Evolutionary conservation across 2,113 vertebrate genomes (phyloP).

Genomic region (Barbus barbus): DNA sequence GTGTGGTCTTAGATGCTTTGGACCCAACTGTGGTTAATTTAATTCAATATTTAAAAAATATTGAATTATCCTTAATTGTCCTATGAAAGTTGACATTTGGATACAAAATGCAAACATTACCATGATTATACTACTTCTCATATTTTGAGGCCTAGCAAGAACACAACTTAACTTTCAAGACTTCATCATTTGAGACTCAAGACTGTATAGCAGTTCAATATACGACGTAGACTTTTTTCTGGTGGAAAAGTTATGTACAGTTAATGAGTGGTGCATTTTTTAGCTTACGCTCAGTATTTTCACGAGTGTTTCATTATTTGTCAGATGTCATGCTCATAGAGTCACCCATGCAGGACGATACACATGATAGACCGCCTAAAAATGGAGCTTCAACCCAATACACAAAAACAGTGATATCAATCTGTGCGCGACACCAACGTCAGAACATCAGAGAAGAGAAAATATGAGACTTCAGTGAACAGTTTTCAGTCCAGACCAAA

Average conservation of each 20-base stretch:
- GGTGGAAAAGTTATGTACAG: neutral
- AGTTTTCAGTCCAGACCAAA: neutral
- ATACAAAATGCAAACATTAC: neutral
- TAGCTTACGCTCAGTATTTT: neutral
- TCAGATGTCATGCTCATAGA: conserved; percentile 18
- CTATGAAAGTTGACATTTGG: neutral
- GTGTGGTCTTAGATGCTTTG: too few relatives aligned
- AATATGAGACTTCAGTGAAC: neutral
- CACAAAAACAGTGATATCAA: neutral
- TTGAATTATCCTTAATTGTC: too few relatives aligned
- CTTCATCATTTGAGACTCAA: neutral
- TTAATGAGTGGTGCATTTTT: conserved; percentile 23
- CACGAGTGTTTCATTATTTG: conserved; percentile 9
- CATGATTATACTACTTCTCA: neutral
- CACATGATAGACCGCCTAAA: conserved; percentile 1
- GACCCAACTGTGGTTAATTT: too few relatives aligned
- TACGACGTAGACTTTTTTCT: too few relatives aligned
- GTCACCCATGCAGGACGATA: conserved; percentile 1
- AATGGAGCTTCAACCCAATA: neutral
- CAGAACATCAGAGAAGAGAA: neutral
- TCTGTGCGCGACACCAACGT: neutral
- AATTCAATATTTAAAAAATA: neutral
- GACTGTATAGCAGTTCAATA: neutral
- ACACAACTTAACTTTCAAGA: neutral
- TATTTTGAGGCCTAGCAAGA: neutral